Conservation (phyloP, 2,888 invertebrate species). For the Leptinotarsa tumamoca region DNA sequence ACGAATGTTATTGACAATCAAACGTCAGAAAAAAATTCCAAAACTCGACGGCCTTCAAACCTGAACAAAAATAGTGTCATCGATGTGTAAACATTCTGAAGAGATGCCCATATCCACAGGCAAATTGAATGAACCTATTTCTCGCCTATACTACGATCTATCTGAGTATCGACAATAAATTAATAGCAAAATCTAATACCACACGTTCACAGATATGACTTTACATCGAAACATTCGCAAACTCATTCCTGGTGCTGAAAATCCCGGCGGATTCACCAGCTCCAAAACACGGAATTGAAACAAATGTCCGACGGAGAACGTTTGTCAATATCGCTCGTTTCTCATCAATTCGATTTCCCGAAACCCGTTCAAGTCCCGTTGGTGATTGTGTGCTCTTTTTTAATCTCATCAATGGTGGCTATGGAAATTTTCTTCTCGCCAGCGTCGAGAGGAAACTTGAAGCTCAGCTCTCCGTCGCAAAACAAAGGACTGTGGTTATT, state of each 20-base stretch:
- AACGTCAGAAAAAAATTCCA: too few relatives aligned
- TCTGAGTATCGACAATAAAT: background rate
- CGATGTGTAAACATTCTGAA: too few relatives aligned
- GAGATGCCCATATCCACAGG: background rate
- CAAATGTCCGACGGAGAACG: conserved; percentile 38
- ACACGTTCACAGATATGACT: background rate
- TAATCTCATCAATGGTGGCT: conserved; percentile 65
- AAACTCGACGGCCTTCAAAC: too few relatives aligned
- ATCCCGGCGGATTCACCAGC: conserved; percentile 2
- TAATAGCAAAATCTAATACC: background rate
- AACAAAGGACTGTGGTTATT: conserved; percentile 65
- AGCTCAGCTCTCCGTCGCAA: conserved; percentile 70
- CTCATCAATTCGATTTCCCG: conserved; percentile 19
- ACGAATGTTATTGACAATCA: too few relatives aligned
- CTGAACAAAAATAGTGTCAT: too few relatives aligned
- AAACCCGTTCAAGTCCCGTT: conserved; percentile 57
- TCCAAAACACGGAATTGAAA: background rate
- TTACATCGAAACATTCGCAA: background rate
- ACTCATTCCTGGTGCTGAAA: conserved; percentile 3
- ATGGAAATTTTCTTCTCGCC: conserved; percentile 63
- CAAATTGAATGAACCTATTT: background rate
- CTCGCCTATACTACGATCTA: background rate
- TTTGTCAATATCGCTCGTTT: conserved; percentile 38
- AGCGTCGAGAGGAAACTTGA: conserved; percentile 70
- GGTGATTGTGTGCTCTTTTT: conserved; percentile 62